Percentiles rank a stretch among this genome's conserved stretches.
phyloP scores from a whole-genome alignment of 2,888 invertebrate genomes.

The Acronicta psi region DNA sequence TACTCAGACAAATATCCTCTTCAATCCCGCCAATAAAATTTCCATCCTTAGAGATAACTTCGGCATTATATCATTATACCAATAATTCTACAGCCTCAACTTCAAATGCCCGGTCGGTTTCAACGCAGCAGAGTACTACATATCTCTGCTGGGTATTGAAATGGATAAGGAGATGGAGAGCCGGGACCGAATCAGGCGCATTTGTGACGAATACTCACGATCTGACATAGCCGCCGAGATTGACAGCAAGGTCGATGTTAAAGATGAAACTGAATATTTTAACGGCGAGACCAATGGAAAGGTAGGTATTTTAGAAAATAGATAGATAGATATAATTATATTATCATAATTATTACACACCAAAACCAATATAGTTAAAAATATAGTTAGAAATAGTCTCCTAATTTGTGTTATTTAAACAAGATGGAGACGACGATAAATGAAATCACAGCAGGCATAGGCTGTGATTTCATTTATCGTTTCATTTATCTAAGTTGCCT shows the following conservation, averaged over 20 bases:
- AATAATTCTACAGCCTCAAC: slow-evolving; percentile 84
- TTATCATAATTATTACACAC: no score
- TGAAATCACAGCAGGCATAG: no score
- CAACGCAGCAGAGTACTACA: slow-evolving; percentile 96
- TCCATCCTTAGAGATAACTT: background rate
- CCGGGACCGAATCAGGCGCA: slow-evolving; percentile 80
- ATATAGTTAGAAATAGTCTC: no score
- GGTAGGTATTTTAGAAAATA: slow-evolving; percentile 66
- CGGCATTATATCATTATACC: background rate
- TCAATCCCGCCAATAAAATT: background rate
- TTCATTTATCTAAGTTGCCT: no score
- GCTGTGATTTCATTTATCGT: no score
- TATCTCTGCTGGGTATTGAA: slow-evolving; percentile 88
- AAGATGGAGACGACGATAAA: no score
- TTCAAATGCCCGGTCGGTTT: slow-evolving; percentile 92
- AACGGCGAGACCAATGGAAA: slow-evolving; percentile 76
- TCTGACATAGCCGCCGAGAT: slow-evolving; percentile 81
- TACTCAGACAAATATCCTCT: no score
- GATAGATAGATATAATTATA: no score
- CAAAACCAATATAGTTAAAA: no score
- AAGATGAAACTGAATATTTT: slow-evolving; percentile 82
- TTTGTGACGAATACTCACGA: slow-evolving; percentile 88
- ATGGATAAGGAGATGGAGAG: slow-evolving; percentile 80
- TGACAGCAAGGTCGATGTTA: slow-evolving; percentile 76
- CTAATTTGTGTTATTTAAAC: no score